Evolutionary conservation across 2,888 invertebrate species (phyloP).

Genomic region (Cryptocephalus primarius): DNA sequence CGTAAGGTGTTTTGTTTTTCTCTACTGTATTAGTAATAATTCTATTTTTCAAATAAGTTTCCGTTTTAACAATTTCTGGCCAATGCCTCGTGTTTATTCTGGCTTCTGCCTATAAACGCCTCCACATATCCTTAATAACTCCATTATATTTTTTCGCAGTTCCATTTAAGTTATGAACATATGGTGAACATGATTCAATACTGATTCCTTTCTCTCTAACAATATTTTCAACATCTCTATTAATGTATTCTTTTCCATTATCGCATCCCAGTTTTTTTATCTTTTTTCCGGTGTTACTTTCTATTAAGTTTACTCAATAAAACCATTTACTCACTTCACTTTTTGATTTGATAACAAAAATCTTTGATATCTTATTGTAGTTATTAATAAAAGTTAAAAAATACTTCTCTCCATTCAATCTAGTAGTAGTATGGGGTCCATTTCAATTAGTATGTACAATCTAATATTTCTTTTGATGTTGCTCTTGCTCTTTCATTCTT

Average conservation of each 20-base stretch:
- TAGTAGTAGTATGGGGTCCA: too few relatives aligned
- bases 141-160: constrained; percentile 14
- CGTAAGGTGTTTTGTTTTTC: background rate
- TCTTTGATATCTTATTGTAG: too few relatives aligned
- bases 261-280: background rate
- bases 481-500: too few relatives aligned
- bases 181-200: constrained; percentile 10
- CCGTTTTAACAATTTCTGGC: constrained; percentile 7
- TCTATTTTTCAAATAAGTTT: constrained; percentile 1
- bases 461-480: too few relatives aligned
- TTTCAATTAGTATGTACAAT: too few relatives aligned
- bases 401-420: too few relatives aligned
- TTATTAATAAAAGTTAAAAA: too few relatives aligned
- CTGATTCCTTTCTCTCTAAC: constrained; percentile 10
- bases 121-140: constrained; percentile 10
- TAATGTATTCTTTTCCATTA: constrained; percentile 1
- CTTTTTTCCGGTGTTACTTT: constrained; percentile 1
- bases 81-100: constrained; percentile 7
- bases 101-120: constrained; percentile 13
- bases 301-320: background rate
- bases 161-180: constrained; percentile 16
- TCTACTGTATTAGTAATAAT: constrained; percentile 1
- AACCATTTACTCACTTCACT: too few relatives aligned
- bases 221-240: constrained; percentile 10
- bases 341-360: too few relatives aligned